Base-by-base conservation (phyloP, 1,140 invertebrate species). In the Ostrea denselamellosa region DNA sequence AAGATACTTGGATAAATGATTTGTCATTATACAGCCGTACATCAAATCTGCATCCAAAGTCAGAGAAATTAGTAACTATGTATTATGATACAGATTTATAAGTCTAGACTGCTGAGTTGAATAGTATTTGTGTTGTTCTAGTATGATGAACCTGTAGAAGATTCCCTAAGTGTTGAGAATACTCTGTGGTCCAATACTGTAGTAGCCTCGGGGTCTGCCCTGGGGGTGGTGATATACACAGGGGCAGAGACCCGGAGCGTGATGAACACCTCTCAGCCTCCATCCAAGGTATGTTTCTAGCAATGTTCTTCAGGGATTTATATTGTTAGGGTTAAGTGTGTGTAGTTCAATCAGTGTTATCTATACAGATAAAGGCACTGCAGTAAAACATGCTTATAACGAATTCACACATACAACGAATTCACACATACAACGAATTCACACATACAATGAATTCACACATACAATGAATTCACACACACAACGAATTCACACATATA, bases 101-200 rank as follows among this genome's bases (percentile, higher is more conserved):
- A 34, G 4, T 81, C 9, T 28, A 81, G 71, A 28, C 22, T 28
- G 44, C 9, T 17, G 2, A 4, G 28, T 8, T 22, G 44, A 10
- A 0, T 8, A 22, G 9, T 34, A 8, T 53, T 77, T 77, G 25
- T 82, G 8, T 25, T 51, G 10, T 89, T 83, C 10, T 86, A 94
- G 93, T 94, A 89, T 84, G 94, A 94, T 87, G 89, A 52, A 8
- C 93, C 91, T 34, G 93, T 95, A 89, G 96, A 98, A 94, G 97
- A 97, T 90, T 97, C 98, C 83, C 96, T 99, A 22, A 97, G 97
- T 93, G 97, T 99, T 34, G 98, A 99, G 94, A 99, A 99, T 94
- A 99, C 99, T 0, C 94, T 99, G 22, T 99, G 99, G 99, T 98
- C 99, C 8, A 99, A 99, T 91, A 99, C 98, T 83, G 98, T 99